Base-by-base conservation (phyloP, 1,140 invertebrate genomes). In the Drosophila neocordata region DNA sequence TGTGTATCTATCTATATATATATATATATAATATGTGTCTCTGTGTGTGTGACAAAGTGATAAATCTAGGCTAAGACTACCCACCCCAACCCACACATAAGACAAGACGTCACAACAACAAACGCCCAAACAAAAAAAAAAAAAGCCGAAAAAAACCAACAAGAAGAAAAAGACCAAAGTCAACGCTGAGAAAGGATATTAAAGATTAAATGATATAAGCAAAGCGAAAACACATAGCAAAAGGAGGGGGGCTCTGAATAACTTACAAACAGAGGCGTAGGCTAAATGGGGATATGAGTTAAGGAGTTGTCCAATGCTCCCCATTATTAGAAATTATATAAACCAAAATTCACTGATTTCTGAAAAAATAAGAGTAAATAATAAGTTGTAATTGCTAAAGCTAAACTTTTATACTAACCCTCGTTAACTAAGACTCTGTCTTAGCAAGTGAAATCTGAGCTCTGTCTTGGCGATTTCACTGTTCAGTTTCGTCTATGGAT, bases 141-240 rank as follows among this genome's bases (percentile, higher is more conserved):
- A 48, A 24, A 24, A n/a, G n/a, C 44, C 57, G 34, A 37, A 58
- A 51, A 15, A 62, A 53, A 27, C 27, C 27, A 38, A 41, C 24
- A 58, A 51, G 53, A 31, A 70, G 67, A 70, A 82, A 88, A 79
- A 82, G 75, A 78, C 67, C 83, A 87, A 83, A 87, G 83, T 87
- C 79, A 79, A 83, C 75, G 83, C 79, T 63, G 69, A 88, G 83
- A 88, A 87, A 87, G 78, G 83, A 87, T 87, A 88, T 87, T 87
- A 87, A 87, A 87, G 82, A 87, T 87, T 87, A 87, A 87, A 87
- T 83, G 79, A 88, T 87, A 87, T 88, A 87, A 85, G 83, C 82
- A 67, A 48, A 48, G 41, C 41, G 41, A 48, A 48, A 48, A 48
- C 41, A 66, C 75, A 82, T 87, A 67, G 87, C 82, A 78, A 65